Evolutionary conservation across 2,888 invertebrate genomes (phyloP), one percentile per base, ranked within the genome.

Genomic region (Chrysolina americana): DNA sequence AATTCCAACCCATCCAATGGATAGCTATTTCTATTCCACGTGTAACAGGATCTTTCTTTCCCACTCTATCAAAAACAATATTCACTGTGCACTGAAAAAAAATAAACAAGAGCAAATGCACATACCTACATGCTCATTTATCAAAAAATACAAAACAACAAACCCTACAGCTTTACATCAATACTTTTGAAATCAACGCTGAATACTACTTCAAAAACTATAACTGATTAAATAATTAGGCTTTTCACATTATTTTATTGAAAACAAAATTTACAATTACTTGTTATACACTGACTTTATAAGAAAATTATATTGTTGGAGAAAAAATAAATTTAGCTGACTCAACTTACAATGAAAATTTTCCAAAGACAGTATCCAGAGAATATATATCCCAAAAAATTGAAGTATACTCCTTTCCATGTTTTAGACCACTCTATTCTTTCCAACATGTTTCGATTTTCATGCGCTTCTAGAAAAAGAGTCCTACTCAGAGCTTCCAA

Each of bases 331-430:
- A 28, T 28, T 28, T 28, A 3, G 36, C 36, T 36, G 13, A 19
- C 13, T 50, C 63, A 77, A 91, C 95, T 93, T 89, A 98, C 98
- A 88, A 99, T 99, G 87, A 99, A 96, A 87, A 99, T 99, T 90
- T 99, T 99, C 97, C 98, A 99, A 76, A 97, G 91, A 87, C 99
- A 99, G 86, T 99, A 99, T 0, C 98, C 89, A 2, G 98, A 99
- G 89, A 99, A 99, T 88, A 99, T 98, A 85, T 99, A 98, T 0
- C 99, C 99, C 3, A 99, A 89, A 80, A 97, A 95, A 89, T 99
- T 99, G 88, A 99, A 99, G 88, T 99, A 99, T 89, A 95, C 96
- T 81, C 99, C 99, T 87, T 98, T 96, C 90, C 98, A 95, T 0
- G 99, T 99, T 81, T 93, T 95, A 0, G 98, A 96, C 96, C 98